A percentile compares a stretch with the other conserved stretches of the same genome.
These are phyloP conservation scores for Drosophila nr. fundita DNA, from an alignment of 2,888 invertebrate genomes.

Conservation along the genomic window DNA sequence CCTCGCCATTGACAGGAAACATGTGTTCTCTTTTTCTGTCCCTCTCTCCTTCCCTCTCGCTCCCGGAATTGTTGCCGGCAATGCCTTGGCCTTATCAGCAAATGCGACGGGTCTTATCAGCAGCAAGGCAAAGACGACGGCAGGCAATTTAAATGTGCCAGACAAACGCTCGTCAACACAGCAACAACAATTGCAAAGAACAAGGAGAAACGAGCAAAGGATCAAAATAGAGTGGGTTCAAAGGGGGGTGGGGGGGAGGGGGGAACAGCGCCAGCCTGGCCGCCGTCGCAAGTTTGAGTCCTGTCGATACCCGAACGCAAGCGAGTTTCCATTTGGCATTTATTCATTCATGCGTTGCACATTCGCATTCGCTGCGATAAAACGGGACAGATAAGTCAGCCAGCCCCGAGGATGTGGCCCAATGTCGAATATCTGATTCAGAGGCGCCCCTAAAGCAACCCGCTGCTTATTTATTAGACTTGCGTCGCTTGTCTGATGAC, in stretches of 20 bases:
- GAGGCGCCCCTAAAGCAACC: conserved; percentile 36
- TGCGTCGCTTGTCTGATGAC: conserved; percentile 30
- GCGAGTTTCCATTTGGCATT: conserved; percentile 53
- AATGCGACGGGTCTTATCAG: conserved; percentile 57
- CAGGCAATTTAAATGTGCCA: conserved; percentile 69
- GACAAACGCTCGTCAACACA: conserved; percentile 44
- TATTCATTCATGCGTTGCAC: conserved; percentile 78
- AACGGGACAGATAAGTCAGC: conserved; percentile 59
- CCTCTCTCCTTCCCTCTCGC: conserved; percentile 2
- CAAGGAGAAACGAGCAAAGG: conserved; percentile 6
- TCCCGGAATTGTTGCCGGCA: conserved; percentile 33
- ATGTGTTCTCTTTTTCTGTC: conserved; percentile 38
- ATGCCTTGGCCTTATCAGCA: conserved; percentile 52
- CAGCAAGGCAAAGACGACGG: conserved; percentile 36
- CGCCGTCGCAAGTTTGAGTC: conserved; percentile 32
- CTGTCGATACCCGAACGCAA: conserved; percentile 49
- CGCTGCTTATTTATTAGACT: conserved; percentile 51
- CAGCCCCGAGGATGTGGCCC: conserved; percentile 61
- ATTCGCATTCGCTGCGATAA: conserved; percentile 63
- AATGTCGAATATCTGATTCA: conserved; percentile 65
- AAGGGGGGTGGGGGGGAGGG: conserved; percentile 10
- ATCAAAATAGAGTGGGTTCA: neutral
- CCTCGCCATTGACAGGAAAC: conserved; percentile 61
- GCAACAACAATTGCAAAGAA: conserved; percentile 22
- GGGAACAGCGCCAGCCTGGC: conserved; percentile 24